Evolutionary conservation across 2,888 invertebrate genomes (phyloP), one percentile per base, ranked within the genome.

Genomic region (Tricholauxania praeusta): DNA sequence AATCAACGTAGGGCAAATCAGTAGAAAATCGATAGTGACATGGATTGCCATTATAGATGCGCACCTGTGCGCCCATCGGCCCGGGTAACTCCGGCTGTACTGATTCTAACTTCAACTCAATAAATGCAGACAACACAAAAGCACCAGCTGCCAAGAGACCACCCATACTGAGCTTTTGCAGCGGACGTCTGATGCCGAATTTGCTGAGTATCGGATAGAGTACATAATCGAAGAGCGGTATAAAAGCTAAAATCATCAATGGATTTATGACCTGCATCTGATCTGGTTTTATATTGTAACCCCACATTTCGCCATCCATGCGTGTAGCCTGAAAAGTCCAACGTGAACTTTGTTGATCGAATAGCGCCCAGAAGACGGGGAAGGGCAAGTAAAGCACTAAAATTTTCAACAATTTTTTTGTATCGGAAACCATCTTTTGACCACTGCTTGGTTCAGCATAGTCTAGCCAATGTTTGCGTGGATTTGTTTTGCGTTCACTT

Each of bases 191-290:
- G 12, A 88, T 82, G 7, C 85, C 86, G 8, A 83, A 14, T 39
- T 78, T 78, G 0, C 78, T 77, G 32, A 88, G 76, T 0, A 83
- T 7, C 10, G 88, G 88, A 75, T 87, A 88, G 6, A 88, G 47
- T 1, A 89, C 89, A 76, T 91, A 91, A 86, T 95, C 93, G 83
- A 95, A 96, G 0, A 95, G 82, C 2, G 98, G 98, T 81, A 98
- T 96, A 80, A 97, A 93, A 7, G 92, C 77, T 28, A 98, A 88
- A 76, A 97, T 96, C 17, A 97, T 88, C 8, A 96, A 83, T 0
- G 98, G 97, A 88, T 98, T 98, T 28, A 97, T 88, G 60, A 97
- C 95, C 90, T 97, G 97, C 93, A 99, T 94, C 87, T 99, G 99
- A 88, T 99, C 99, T 0, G 99, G 96, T 80, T 96, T 93, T 19